Conservation (phyloP, 2,888 invertebrate species). For the Microplitis manilae region DNA sequence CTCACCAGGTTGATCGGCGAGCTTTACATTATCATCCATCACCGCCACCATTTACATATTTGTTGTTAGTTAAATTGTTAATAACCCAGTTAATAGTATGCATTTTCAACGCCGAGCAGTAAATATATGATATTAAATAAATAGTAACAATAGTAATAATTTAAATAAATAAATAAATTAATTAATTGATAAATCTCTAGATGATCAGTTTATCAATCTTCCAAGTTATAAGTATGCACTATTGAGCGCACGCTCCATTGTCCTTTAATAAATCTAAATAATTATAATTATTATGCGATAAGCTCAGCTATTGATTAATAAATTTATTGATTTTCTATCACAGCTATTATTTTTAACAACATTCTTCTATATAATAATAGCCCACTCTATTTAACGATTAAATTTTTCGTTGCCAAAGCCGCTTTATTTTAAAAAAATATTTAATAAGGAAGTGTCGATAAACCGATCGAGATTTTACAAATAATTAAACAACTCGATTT, state of each 20-base stretch:
- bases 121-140: conserved; percentile 33
- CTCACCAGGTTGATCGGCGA: conserved; percentile 94
- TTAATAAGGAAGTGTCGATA: conserved; percentile 29
- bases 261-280: not conserved
- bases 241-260: not conserved
- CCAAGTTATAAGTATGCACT: not conserved
- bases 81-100: not conserved
- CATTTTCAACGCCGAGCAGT: not conserved
- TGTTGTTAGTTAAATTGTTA: conserved; percentile 54
- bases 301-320: conserved; percentile 2
- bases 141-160: not conserved
- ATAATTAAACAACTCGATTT: conserved; percentile 18
- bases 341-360: not conserved
- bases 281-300: not conserved
- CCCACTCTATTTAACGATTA: not conserved
- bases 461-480: conserved; percentile 48
- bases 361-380: not conserved
- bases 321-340: conserved; percentile 3
- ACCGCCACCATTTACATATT: conserved; percentile 65
- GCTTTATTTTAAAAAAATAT: not conserved
- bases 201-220: conserved; percentile 44
- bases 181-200: conserved; percentile 28
- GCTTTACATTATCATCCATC: conserved; percentile 72
- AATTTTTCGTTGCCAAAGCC: not conserved
- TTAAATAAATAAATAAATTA: not conserved